These are phyloP conservation scores for Rhizoglyphus robini DNA, from an alignment of 1,140 invertebrate genomes.

Conservation along the genomic window DNA sequence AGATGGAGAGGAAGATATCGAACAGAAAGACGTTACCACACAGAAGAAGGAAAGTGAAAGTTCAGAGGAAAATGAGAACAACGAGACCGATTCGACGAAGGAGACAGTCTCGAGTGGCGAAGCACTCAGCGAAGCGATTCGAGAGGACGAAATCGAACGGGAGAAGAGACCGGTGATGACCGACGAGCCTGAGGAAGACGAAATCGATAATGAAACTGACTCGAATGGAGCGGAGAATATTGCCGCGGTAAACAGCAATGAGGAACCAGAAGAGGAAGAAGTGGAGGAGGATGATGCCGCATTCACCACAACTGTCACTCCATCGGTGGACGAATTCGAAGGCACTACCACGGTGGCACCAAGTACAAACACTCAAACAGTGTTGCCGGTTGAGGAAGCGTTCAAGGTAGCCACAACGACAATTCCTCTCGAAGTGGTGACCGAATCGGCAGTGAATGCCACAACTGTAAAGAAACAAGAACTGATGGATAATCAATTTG, in stretches of 20 bases:
- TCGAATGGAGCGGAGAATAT: neutral
- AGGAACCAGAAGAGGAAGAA: neutral
- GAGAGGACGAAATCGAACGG: neutral
- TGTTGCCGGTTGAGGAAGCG: neutral
- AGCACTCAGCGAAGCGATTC: neutral
- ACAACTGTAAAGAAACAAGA: neutral
- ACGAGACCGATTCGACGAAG: neutral
- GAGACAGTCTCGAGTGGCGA: neutral
- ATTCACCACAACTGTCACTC: neutral
- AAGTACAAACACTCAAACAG: neutral
- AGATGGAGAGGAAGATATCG: neutral
- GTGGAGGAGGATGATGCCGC: neutral
- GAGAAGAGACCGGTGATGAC: neutral
- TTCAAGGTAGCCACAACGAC: neutral
- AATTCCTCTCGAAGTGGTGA: neutral
- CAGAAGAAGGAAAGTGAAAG: neutral
- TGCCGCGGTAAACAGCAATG: neutral
- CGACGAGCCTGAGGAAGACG: neutral
- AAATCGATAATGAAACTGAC: neutral
- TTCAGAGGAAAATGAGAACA: neutral
- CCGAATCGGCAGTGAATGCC: neutral
- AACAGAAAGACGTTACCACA: neutral
- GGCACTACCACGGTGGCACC: no score
- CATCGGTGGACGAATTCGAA: neutral
- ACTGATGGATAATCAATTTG: slow-evolving; percentile 2